These are phyloP conservation scores for Orchestia grillus DNA, from an alignment of 1,140 invertebrate genomes.

Conservation along the genomic window DNA sequence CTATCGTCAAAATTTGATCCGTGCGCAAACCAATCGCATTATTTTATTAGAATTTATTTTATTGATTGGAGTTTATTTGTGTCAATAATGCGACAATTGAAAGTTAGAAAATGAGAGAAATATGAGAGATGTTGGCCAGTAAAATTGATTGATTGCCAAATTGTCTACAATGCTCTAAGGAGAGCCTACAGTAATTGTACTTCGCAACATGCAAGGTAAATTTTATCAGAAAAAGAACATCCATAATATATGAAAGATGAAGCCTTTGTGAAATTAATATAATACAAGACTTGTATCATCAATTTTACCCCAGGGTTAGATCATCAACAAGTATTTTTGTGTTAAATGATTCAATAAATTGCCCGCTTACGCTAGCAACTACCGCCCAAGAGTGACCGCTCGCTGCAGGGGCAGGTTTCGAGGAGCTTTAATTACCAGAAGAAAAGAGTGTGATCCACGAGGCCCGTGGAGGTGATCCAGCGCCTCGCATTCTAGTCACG, in stretches of 20 bases:
- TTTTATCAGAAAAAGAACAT: not conserved
- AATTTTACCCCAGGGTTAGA: not conserved
- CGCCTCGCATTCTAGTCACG: conserved; percentile 15
- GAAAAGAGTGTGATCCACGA: not conserved
- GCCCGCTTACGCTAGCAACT: not conserved
- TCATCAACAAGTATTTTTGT: not conserved
- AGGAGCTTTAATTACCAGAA: conserved; percentile 35
- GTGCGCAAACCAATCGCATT: not conserved
- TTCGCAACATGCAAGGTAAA: too few species aligned
- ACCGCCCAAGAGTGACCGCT: not conserved
- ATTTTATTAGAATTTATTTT: too few species aligned
- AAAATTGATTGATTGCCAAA: not conserved
- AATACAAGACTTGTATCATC: not conserved
- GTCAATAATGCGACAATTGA: not conserved
- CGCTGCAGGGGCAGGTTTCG: not conserved
- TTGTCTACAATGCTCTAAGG: not conserved
- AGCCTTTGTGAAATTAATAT: not conserved
- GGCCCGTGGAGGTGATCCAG: not conserved
- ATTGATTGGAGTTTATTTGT: not conserved
- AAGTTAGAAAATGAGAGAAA: too few species aligned
- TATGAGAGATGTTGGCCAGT: too few species aligned
- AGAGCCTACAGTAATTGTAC: not conserved
- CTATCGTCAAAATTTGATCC: not conserved
- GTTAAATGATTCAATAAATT: not conserved
- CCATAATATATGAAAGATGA: not conserved